These are phyloP conservation scores for Rhopilema esculentum DNA, from an alignment of 30 jellyfish, hydroid and myxozoan species.

Conservation along the genomic window DNA sequence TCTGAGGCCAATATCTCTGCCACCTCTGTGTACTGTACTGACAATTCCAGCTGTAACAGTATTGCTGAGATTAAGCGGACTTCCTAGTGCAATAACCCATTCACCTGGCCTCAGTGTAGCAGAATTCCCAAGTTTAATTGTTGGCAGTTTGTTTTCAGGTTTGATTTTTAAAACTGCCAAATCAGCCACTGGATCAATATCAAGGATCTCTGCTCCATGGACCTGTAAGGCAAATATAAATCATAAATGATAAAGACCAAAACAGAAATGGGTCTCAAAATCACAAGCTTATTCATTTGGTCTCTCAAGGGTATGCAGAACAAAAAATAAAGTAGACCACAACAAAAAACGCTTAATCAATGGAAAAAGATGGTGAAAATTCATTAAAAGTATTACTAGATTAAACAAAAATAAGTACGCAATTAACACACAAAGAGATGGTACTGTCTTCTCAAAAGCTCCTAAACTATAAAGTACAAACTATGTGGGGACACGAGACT, in stretches of 20 bases:
- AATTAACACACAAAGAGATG: neutral
- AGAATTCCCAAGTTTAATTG: constrained; percentile 75
- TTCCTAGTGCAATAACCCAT: constrained; percentile 84
- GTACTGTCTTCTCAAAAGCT: no score
- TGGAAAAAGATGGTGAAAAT: no score
- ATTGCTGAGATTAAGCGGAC: constrained; percentile 76
- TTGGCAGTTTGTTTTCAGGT: constrained; percentile 57
- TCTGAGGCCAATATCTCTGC: constrained; percentile 74
- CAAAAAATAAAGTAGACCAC: no score
- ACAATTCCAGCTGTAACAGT: constrained; percentile 86
- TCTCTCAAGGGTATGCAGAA: no score
- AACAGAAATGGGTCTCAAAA: no score
- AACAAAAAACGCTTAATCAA: no score
- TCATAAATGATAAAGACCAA: neutral
- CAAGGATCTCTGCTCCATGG: constrained; percentile 48
- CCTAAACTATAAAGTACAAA: no score
- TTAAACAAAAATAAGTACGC: neutral
- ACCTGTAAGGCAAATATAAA: constrained; percentile 35
- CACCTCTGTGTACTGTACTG: constrained; percentile 82
- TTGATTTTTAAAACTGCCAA: constrained; percentile 64
- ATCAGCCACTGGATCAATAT: constrained; percentile 69
- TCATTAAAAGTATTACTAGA: no score
- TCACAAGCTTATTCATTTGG: no score
- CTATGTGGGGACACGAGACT: no score
- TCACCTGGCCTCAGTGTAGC: constrained; percentile 77